Conservation (phyloP, 2,888 invertebrate genomes). For the Quadriops clusia region DNA sequence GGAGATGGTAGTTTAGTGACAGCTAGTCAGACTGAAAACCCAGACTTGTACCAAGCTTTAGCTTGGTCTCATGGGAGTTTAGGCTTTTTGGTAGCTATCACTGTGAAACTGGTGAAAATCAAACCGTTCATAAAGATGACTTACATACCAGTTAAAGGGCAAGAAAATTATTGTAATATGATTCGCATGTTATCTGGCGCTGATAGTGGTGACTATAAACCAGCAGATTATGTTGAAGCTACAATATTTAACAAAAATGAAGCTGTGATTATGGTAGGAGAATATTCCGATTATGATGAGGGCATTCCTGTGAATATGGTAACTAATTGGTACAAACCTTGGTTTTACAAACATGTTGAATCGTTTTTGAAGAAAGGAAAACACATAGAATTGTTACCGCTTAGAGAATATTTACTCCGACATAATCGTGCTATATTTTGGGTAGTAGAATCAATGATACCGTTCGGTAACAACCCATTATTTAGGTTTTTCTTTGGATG, state of each 20-base stretch:
- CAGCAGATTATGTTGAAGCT: constrained; percentile 53
- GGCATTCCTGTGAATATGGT: constrained; percentile 43
- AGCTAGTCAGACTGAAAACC: constrained; percentile 43
- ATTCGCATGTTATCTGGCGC: constrained; percentile 47
- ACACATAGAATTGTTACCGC: constrained; percentile 48
- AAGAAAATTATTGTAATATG: constrained; percentile 50
- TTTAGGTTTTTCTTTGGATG: constrained; percentile 53
- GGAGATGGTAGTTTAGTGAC: constrained; percentile 49
- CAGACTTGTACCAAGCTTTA: constrained; percentile 47
- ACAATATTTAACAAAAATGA: constrained; percentile 50
- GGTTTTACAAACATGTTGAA: constrained; percentile 60
- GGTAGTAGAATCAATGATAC: constrained; percentile 61
- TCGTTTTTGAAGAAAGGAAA: constrained; percentile 42
- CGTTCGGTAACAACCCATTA: constrained; percentile 53
- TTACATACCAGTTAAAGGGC: constrained; percentile 50
- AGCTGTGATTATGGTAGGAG: constrained; percentile 55
- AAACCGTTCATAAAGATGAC: constrained; percentile 54
- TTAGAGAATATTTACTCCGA: constrained; percentile 50
- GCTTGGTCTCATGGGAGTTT: constrained; percentile 59
- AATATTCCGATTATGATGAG: constrained; percentile 48
- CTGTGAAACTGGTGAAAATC: constrained; percentile 48
- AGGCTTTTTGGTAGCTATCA: constrained; percentile 52
- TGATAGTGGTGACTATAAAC: constrained; percentile 29
- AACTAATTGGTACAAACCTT: constrained; percentile 56
- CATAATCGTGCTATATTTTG: constrained; percentile 60